Evolutionary conservation across 2,113 vertebrate species (phyloP), one percentile per base, ranked within the genome.

Genomic region (Seriola dumerili): DNA sequence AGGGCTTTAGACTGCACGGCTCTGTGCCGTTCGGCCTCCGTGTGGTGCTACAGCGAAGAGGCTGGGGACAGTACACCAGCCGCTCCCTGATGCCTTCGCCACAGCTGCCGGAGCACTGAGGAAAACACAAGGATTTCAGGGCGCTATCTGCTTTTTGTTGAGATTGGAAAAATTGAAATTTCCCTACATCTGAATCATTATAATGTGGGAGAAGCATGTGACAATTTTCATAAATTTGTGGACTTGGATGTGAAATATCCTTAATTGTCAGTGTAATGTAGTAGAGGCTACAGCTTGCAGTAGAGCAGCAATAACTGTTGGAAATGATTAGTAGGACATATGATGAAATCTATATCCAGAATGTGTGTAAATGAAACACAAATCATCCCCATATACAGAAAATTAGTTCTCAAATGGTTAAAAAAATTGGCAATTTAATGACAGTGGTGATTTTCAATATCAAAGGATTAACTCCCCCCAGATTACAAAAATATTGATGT

Each of bases 51-150:
- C 95, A 96, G 82, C 80, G 93, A 54, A 92, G 85, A 7, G 89
- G 87, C 55, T 92, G 89, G 0, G 92, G 88, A 59, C 95, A 96
- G 80, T 83, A 94, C 62, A 96, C 94, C 69, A 93, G 83, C 5
- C 95, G 93, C 65, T 96, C 92, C 54, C 80, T 89, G 25, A 90
- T 13, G 10, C 95, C 95, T 52, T 83, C 84, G 0, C 94, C 94
- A 89, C 95, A 96, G 83, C 87, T 92, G 62, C 88, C 89, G 10
- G 95, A 94, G 79, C 95, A 96, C 95, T 96, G 87, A 75, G 2
- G 58, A 50, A 44, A 67, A 79, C 10, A 50, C 3, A 29, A 16
- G 19, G 34, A 69, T 21, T 75, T 40, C 65, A 78, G 59, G 10
- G 11, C n/a, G 2, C 12, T 42, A 23, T 29, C 1, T 11, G 5